A percentile compares a stretch with the other conserved stretches of the same genome.
phyloP scores from a whole-genome alignment of 2,113 vertebrate genomes.

The Hippocampus abdominalis region DNA sequence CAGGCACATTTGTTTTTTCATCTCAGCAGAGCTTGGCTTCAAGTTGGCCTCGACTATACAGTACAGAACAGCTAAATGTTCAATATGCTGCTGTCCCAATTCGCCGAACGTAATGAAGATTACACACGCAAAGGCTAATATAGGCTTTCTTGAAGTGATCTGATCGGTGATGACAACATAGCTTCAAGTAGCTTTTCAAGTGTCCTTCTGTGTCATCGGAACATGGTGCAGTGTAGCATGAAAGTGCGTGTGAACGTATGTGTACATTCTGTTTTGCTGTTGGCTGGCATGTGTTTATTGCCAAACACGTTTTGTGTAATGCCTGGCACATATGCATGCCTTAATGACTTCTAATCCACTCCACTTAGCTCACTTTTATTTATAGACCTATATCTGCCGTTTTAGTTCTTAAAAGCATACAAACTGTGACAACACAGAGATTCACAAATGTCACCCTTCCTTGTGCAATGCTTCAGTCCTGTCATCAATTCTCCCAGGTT shows the following conservation, averaged over 20 bases:
- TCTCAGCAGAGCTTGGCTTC: too few species aligned
- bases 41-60: conserved; percentile 5
- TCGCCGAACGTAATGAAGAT: background rate
- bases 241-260: conserved; percentile 3
- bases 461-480: conserved; percentile 14
- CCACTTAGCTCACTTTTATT: too few species aligned
- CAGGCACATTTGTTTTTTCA: too few species aligned
- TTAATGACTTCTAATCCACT: conserved; percentile 7
- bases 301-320: background rate
- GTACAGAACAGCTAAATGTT: background rate
- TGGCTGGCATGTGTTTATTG: background rate
- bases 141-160: conserved; percentile 27
- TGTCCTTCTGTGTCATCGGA: too few species aligned
- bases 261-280: conserved; percentile 1
- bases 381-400: background rate
- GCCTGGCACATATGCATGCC: background rate
- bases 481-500: conserved; percentile 1
- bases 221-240: conserved; percentile 41
- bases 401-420: conserved; percentile 11
- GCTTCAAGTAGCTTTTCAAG: conserved; percentile 27
- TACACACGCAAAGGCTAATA: conserved; percentile 3
- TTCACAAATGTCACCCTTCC: conserved; percentile 10
- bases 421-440: conserved; percentile 17
- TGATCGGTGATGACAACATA: conserved; percentile 41
- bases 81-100: conserved; percentile 9